phyloP scores from a whole-genome alignment of 2,797 vertebrate species.

The Syndactyla subalaris region DNA sequence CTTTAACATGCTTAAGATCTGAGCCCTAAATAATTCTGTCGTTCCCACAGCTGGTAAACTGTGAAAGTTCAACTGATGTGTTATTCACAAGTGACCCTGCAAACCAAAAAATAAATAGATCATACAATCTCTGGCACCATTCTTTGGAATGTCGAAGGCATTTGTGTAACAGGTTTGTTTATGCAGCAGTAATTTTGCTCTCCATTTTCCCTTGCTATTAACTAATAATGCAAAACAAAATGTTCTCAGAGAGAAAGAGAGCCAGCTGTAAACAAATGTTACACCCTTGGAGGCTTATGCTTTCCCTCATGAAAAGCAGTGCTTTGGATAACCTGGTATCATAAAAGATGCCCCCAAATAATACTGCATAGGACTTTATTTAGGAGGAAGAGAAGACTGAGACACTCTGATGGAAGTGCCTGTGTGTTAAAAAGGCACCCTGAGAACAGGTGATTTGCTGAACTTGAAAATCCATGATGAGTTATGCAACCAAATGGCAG shows the following conservation, averaged over 20 bases:
- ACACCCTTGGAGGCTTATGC: neutral
- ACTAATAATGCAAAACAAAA: slow-evolving; percentile 40
- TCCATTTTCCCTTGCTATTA: slow-evolving; percentile 30
- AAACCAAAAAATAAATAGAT: neutral
- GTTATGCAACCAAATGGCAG: neutral
- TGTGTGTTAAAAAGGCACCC: neutral
- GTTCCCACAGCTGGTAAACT: neutral
- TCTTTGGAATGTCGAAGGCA: neutral
- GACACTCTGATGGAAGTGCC: neutral
- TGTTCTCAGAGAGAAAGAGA: neutral
- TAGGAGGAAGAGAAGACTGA: neutral
- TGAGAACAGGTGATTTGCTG: neutral
- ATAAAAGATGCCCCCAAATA: neutral
- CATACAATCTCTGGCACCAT: neutral
- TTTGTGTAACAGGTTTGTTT: slow-evolving; percentile 35
- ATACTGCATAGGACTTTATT: neutral
- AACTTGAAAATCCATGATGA: neutral
- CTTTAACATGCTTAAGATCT: neutral
- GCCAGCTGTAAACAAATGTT: slow-evolving; percentile 34
- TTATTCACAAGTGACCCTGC: neutral
- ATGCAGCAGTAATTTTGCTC: slow-evolving; percentile 19
- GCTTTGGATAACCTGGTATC: neutral
- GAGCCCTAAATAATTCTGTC: slow-evolving; percentile 22
- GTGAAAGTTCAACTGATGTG: neutral
- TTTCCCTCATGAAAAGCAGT: neutral